phyloP scores from a whole-genome alignment of 2,888 invertebrate genomes.

The Nasonovia ribisnigri region DNA sequence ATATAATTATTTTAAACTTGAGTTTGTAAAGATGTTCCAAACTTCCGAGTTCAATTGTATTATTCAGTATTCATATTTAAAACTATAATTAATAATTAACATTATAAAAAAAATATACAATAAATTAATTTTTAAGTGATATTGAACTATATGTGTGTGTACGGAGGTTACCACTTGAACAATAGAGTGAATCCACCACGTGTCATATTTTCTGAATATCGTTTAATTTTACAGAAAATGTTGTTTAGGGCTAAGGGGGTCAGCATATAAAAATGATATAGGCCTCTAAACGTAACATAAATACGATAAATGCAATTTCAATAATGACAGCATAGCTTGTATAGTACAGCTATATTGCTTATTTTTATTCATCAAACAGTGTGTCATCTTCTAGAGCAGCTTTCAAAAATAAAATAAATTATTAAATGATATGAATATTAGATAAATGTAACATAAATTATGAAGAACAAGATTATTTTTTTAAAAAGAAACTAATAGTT shows the following conservation, averaged over 20 bases:
- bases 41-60: conserved; percentile 29
- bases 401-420: conserved; percentile 14
- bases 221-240: neutral
- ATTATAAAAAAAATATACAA: conserved; percentile 18
- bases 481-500: neutral
- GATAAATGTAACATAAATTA: neutral
- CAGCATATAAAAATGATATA: neutral
- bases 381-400: conserved; percentile 43
- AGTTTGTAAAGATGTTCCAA: neutral
- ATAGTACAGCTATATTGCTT: neutral
- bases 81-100: neutral
- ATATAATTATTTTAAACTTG: neutral
- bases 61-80: neutral
- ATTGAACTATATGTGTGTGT: neutral
- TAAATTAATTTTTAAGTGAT: neutral
- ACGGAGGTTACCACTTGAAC: neutral
- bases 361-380: conserved; percentile 36
- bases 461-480: neutral
- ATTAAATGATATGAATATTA: neutral
- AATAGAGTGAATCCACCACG: neutral
- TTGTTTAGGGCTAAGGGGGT: neutral
- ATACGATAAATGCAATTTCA: neutral
- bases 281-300: neutral
- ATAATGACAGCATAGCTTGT: neutral
- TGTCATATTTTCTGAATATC: neutral